A percentile compares a stretch with the other conserved stretches of the same genome.
Evolutionary conservation across 2,797 vertebrate species (phyloP).

Genomic region (Danio kyathit): DNA sequence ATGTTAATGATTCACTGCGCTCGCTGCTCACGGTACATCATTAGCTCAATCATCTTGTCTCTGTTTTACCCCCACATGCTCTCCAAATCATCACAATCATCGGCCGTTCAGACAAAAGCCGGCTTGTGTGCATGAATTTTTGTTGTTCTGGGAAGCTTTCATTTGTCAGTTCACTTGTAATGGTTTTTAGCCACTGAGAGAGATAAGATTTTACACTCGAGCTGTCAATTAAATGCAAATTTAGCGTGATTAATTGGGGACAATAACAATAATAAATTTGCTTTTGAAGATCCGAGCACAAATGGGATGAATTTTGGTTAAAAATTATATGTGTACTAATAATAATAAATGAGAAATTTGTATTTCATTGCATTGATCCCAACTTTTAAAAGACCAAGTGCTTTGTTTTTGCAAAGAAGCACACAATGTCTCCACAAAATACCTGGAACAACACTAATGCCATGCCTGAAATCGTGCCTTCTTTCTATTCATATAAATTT

Average conservation of each 20-base stretch:
- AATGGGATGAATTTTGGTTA: neutral
- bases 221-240: neutral
- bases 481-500: no score
- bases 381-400: no score
- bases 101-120: constrained; percentile 6
- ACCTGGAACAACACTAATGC: no score
- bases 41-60: constrained; percentile 48
- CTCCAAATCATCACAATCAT: constrained; percentile 26
- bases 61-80: constrained; percentile 18
- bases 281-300: neutral
- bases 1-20: constrained; percentile 52
- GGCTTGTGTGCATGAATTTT: constrained; percentile 20
- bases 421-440: no score
- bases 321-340: neutral
- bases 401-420: no score
- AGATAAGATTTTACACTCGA: constrained; percentile 4
- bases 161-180: neutral
- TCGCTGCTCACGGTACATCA: constrained; percentile 46
- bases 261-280: neutral
- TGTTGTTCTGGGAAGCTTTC: neutral
- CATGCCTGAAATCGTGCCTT: no score
- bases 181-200: neutral
- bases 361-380: no score
- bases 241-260: neutral
- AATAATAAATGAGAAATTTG: no score